Percentiles rank a stretch among this genome's conserved stretches.
phyloP scores from a whole-genome alignment of 1,140 invertebrate species.

The Papilio machaon region DNA sequence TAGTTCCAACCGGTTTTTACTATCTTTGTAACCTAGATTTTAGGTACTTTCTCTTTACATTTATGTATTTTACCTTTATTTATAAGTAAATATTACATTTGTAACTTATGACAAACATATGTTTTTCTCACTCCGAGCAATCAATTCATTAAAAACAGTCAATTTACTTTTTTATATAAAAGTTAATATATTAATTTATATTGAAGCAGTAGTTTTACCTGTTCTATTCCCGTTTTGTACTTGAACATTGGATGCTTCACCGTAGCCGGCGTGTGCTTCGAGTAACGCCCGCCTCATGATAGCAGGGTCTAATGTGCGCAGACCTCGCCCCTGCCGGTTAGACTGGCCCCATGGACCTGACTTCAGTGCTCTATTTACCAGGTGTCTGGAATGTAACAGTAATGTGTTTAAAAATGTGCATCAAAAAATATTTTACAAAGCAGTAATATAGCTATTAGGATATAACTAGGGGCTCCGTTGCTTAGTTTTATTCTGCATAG shows the following conservation, averaged over 20 bases:
- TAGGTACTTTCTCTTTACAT: constrained; percentile 17
- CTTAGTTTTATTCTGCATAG: no score
- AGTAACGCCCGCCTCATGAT: constrained; percentile 87
- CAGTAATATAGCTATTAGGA: no score
- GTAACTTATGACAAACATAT: not conserved
- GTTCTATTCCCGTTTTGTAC: constrained; percentile 59
- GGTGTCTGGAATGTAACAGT: constrained; percentile 60
- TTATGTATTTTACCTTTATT: not conserved
- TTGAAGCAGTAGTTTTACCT: constrained; percentile 49
- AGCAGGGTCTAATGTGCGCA: constrained; percentile 86
- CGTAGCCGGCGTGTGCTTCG: constrained; percentile 84
- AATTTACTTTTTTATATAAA: not conserved
- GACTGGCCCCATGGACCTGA: constrained; percentile 83
- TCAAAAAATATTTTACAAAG: no score
- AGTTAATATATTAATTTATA: not conserved
- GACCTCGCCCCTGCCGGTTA: constrained; percentile 84
- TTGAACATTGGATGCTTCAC: constrained; percentile 55
- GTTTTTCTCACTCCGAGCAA: not conserved
- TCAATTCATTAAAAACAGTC: no score
- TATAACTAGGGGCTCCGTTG: no score
- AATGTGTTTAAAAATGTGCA: not conserved
- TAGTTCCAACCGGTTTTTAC: constrained; percentile 24
- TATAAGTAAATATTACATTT: not conserved
- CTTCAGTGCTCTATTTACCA: constrained; percentile 72
- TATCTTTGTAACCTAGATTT: constrained; percentile 17